Percentiles rank a stretch among this genome's conserved stretches.
These are phyloP conservation scores for Tragelaphus strepsiceros DNA, from an alignment of 2,113 vertebrate species.

Conservation along the genomic window DNA sequence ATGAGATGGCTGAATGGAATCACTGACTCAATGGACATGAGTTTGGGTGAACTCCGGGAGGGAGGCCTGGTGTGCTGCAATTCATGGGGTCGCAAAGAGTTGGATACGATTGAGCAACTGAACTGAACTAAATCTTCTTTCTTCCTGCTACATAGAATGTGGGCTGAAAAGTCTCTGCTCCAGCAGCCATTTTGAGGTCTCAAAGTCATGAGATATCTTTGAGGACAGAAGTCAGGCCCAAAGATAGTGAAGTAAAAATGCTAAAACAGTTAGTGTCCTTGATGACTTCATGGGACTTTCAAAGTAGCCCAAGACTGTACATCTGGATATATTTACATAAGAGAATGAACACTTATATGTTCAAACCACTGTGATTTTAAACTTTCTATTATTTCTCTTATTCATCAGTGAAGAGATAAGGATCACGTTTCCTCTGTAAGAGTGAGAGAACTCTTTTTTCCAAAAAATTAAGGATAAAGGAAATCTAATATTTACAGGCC, in stretches of 20 bases:
- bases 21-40: too few species aligned
- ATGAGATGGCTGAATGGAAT: too few species aligned
- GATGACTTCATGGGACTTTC: not conserved
- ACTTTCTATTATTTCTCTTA: constrained; percentile 18
- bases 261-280: not conserved
- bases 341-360: not conserved
- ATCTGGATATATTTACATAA: not conserved
- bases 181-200: not conserved
- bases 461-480: not conserved
- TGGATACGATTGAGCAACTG: too few species aligned
- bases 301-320: not conserved
- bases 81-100: too few species aligned
- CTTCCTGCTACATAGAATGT: not conserved
- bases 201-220: not conserved
- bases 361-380: not conserved
- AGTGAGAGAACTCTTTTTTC: not conserved
- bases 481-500: constrained; percentile 24
- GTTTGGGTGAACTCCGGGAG: too few species aligned
- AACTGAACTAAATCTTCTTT: not conserved
- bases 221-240: not conserved
- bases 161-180: not conserved
- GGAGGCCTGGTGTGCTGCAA: too few species aligned
- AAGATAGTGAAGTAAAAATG: not conserved
- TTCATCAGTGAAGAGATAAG: not conserved
- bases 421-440: not conserved